phyloP scores from a whole-genome alignment of 1,140 invertebrate species.

The Holotrichia oblita region DNA sequence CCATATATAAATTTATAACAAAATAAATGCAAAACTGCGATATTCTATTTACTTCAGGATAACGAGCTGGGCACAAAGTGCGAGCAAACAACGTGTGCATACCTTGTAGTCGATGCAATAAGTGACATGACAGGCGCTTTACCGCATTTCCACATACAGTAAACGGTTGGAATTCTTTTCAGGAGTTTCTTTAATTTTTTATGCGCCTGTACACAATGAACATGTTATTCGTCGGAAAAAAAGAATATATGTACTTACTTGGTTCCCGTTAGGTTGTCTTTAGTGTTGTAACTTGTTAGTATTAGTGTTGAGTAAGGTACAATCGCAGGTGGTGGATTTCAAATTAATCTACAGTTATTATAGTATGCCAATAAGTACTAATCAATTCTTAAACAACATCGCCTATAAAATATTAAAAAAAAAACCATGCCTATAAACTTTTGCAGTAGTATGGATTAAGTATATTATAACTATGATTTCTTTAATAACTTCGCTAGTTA shows the following conservation, averaged over 20 bases:
- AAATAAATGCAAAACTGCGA: background rate
- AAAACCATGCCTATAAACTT: too few relatives aligned
- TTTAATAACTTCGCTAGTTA: too few relatives aligned
- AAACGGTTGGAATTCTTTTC: conserved; percentile 8
- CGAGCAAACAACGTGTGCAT: conserved; percentile 3
- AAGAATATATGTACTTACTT: background rate
- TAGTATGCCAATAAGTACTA: too few relatives aligned
- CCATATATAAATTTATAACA: background rate
- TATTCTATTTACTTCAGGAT: conserved; percentile 9
- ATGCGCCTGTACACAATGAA: background rate
- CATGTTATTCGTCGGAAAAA: background rate
- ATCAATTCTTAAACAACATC: too few relatives aligned
- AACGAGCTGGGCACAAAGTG: background rate
- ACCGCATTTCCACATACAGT: background rate
- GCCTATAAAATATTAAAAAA: too few relatives aligned
- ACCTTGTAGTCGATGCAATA: conserved; percentile 12
- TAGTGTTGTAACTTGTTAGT: too few relatives aligned
- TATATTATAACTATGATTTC: too few relatives aligned
- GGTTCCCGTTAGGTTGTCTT: background rate
- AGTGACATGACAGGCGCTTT: background rate
- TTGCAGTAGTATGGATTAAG: too few relatives aligned
- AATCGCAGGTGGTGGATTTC: too few relatives aligned
- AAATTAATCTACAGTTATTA: too few relatives aligned
- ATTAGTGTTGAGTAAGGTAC: too few relatives aligned
- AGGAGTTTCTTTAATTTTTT: conserved; percentile 13